Base-by-base conservation (phyloP, 2,888 invertebrate species). In the Spicauda simplicius region DNA sequence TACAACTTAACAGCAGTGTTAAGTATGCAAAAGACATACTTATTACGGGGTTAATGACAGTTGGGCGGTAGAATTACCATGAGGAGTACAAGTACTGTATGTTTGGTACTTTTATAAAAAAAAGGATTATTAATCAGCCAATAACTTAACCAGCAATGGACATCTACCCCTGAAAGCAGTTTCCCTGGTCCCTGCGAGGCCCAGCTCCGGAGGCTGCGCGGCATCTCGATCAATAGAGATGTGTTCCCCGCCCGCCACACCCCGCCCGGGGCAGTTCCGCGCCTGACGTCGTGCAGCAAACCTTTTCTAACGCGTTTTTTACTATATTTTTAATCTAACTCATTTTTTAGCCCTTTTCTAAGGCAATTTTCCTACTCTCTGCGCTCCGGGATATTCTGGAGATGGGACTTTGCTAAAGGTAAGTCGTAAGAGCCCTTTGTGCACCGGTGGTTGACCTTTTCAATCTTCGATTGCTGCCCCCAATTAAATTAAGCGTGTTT, bases 171-270 rank as follows among this genome's bases (percentile, higher is more conserved):
- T n/a, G 20, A 37, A 16, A 53, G 53, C 65, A 48, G 57, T 56
- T 25, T 63, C 61, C 63, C 64, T 58, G 54, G 14, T 50, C 63
- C 64, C 56, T 50, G 50, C 5, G n/a, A 45, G n/a, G 45, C 45
- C 41, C 70, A 74, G 74, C 70, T 71, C 76, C 74, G 74, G 89
- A 90, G 86, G 87, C 90, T 90, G 90, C 90, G 90, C 89, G 80
- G 69, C 80, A 75, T 76, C 72, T 64, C 77, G 87, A 90, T 90
- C 90, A 81, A 90, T 90, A 86, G 73, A 77, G 76, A 75, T 72
- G 75, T 72, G 64, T 71, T 55, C 55, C 70, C 58, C 65, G 60
- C 50, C 78, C 76, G 77, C 83, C 78, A 73, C 79, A 76, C 77
- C 77, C 82, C 82, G 82, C 69, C 77, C 74, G 71, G 74, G 72